phyloP scores from a whole-genome alignment of 2,888 invertebrate genomes.

The Odontothrips loti region DNA sequence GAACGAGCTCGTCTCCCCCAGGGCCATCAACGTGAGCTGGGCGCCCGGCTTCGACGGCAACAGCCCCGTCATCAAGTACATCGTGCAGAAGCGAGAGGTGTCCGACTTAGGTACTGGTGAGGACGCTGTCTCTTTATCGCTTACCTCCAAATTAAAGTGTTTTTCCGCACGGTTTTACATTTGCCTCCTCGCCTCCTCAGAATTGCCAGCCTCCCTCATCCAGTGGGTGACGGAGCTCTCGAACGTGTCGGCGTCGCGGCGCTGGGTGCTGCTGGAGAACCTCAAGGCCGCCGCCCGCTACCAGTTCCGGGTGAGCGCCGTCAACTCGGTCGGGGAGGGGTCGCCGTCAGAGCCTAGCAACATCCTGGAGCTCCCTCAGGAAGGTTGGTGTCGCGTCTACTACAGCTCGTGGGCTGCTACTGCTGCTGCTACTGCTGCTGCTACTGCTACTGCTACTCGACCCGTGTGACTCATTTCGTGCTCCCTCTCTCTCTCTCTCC shows the following conservation, averaged over 20 bases:
- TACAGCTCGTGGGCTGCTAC: too few relatives aligned
- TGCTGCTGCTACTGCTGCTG: too few relatives aligned
- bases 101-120: constrained; percentile 70
- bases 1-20: constrained; percentile 60
- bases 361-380: constrained; percentile 87
- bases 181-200: not conserved
- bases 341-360: constrained; percentile 85
- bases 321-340: constrained; percentile 94
- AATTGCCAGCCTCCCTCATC: constrained; percentile 69
- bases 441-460: too few relatives aligned
- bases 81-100: constrained; percentile 84
- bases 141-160: not conserved
- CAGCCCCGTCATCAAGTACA: constrained; percentile 87
- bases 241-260: constrained; percentile 74
- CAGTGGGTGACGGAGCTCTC: constrained; percentile 86
- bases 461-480: too few relatives aligned
- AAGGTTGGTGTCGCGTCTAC: constrained; percentile 71
- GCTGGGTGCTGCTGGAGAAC: constrained; percentile 75
- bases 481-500: constrained; percentile 2
- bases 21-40: constrained; percentile 89
- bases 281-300: constrained; percentile 93
- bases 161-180: not conserved
- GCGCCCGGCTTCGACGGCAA: constrained; percentile 96
- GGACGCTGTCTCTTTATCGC: not conserved
- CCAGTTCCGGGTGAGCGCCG: constrained; percentile 94